Evolutionary conservation across 1,140 invertebrate genomes (phyloP), one percentile per base, ranked within the genome.

Genomic region (Arion vulgaris): DNA sequence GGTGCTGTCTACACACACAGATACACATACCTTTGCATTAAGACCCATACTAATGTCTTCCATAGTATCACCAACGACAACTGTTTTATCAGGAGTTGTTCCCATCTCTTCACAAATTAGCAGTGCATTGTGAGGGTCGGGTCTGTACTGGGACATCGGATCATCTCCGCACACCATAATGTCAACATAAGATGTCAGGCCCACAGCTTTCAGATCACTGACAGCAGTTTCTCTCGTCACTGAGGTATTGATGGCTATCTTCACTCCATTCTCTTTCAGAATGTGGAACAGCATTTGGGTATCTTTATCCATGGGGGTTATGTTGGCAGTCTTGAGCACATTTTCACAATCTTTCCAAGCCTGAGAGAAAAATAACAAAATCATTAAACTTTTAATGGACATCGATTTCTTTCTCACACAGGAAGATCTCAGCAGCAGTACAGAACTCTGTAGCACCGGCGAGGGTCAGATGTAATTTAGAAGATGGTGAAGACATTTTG

Each of bases 131-230:
- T 88, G 86, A 13, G 83, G 75, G 26, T 89, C 87, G 1, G 92
- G 90, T 84, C 92, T 93, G 2, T 91, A 88, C 38, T 87, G 66
- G 28, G 83, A 84, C 57, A 76, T 69, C 13, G 87, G 87, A 80
- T 94, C 93, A 85, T 94, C 93, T 7, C 93, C 93, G 86, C 93
- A 94, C 11, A 93, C 89, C 78, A 94, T 86, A 76, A 92, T 89
- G 85, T 94, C 93, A 1, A 90, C 83, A 82, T 89, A 90, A n/a
- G 89, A 86, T 32, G 90, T 85, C 0, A 93, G 83, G 15, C 86
- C 91, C 15, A 93, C 77, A 28, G 82, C 79, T 68, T 86, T 83
- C 34, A 93, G 81, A 45, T 91, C 89, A 13, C 84, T 82, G 26
- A 92, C 72, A 0, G 92, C 91, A 45, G 86, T 89, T 53, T 89